These are phyloP conservation scores for Leucoraja ocellata DNA, from an alignment of 2,797 vertebrate genomes.

Conservation along the genomic window DNA sequence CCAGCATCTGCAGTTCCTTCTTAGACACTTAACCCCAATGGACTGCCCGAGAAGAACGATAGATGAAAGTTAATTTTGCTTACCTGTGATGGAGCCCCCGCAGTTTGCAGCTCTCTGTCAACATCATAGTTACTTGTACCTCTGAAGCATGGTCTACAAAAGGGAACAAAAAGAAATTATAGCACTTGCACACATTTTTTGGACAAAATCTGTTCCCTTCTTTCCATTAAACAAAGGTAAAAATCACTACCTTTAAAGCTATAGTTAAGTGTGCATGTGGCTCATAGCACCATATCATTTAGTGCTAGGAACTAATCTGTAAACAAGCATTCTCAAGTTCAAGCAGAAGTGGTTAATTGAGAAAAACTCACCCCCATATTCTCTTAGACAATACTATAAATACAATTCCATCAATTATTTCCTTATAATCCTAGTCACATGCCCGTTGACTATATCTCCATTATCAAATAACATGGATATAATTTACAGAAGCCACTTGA, in stretches of 20 bases:
- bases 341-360: no score
- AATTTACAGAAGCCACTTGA: no score
- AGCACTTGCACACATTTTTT: not conserved
- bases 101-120: constrained; percentile 95
- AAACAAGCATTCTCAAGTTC: not conserved
- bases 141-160: constrained; percentile 86
- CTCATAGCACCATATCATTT: not conserved
- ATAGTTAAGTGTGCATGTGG: not conserved
- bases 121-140: constrained; percentile 97
- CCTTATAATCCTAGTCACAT: no score
- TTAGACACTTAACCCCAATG: not conserved
- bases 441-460: no score
- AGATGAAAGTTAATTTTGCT: constrained; percentile 42
- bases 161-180: constrained; percentile 23
- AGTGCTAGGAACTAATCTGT: not conserved
- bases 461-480: no score
- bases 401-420: no score
- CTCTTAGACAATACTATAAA: no score
- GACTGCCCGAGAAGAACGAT: no score
- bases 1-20: no score
- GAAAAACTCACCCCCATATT: no score
- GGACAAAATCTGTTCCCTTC: not conserved
- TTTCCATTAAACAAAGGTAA: not conserved
- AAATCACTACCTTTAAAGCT: not conserved
- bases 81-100: constrained; percentile 95